phyloP scores from a whole-genome alignment of 1,140 invertebrate genomes.

The Gryllus bimaculatus region DNA sequence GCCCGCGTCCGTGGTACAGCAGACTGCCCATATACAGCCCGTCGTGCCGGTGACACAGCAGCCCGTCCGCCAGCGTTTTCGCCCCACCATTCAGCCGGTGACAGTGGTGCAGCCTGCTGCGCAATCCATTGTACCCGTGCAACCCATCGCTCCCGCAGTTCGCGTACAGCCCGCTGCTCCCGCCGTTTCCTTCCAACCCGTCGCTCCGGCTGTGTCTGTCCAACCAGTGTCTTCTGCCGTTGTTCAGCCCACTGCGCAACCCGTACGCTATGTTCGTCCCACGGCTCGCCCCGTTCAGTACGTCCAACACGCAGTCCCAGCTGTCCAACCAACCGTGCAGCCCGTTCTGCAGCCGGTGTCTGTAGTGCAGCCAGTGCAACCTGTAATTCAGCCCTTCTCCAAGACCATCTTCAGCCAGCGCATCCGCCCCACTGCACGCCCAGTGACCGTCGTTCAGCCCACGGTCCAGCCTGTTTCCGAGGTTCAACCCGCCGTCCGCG shows the following conservation, averaged over 20 bases:
- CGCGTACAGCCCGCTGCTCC: background rate
- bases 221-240: background rate
- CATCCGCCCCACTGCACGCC: background rate
- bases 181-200: background rate
- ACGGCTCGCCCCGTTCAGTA: background rate
- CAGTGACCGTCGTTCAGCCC: background rate
- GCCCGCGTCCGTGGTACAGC: background rate
- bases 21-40: background rate
- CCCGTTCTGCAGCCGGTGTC: background rate
- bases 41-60: too few species aligned
- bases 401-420: background rate
- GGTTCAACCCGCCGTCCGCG: background rate
- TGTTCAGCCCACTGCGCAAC: conserved; percentile 8
- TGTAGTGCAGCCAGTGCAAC: background rate
- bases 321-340: background rate
- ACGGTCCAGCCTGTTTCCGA: background rate
- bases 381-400: background rate
- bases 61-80: too few species aligned
- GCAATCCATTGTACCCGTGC: background rate
- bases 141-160: background rate
- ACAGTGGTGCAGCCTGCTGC: background rate
- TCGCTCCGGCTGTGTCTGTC: background rate
- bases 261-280: background rate
- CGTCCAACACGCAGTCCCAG: background rate
- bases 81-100: background rate